These are phyloP conservation scores for Fabriciana adippe DNA, from an alignment of 2,888 invertebrate species.

Conservation along the genomic window DNA sequence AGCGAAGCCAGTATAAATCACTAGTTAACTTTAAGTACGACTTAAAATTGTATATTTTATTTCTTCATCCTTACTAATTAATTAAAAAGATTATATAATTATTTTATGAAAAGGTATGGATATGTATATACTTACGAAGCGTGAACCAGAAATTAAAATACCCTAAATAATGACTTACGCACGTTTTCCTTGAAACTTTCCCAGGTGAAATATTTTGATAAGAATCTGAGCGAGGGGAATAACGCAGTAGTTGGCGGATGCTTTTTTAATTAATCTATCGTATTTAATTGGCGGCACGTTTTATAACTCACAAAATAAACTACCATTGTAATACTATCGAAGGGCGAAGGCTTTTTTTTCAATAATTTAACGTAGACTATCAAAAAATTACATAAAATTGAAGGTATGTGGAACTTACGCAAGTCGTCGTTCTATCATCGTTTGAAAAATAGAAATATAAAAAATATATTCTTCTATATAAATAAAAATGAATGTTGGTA, in stretches of 20 bases:
- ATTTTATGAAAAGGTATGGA: background rate
- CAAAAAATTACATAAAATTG: too few species aligned
- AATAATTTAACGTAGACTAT: too few species aligned
- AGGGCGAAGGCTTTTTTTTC: background rate
- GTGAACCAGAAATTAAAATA: background rate
- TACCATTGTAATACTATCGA: background rate
- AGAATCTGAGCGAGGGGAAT: slow-evolving; percentile 19
- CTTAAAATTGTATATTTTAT: too few species aligned
- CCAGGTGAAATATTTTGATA: slow-evolving; percentile 27
- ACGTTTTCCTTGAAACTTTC: slow-evolving; percentile 19
- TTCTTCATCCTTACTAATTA: background rate
- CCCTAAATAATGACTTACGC: background rate
- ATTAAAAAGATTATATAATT: background rate
- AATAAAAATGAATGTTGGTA: too few species aligned
- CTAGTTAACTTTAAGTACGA: too few species aligned
- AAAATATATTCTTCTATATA: too few species aligned
- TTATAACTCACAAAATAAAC: slow-evolving; percentile 3
- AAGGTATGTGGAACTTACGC: too few species aligned
- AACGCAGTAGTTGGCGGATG: background rate
- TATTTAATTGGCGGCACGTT: slow-evolving; percentile 14
- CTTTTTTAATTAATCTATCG: slow-evolving; percentile 13
- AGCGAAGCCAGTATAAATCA: too few species aligned
- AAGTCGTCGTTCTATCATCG: too few species aligned
- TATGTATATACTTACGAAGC: background rate
- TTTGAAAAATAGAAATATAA: too few species aligned